Evolutionary conservation across 2,888 invertebrate species (phyloP).

Genomic region (Pegoplata infirma): DNA sequence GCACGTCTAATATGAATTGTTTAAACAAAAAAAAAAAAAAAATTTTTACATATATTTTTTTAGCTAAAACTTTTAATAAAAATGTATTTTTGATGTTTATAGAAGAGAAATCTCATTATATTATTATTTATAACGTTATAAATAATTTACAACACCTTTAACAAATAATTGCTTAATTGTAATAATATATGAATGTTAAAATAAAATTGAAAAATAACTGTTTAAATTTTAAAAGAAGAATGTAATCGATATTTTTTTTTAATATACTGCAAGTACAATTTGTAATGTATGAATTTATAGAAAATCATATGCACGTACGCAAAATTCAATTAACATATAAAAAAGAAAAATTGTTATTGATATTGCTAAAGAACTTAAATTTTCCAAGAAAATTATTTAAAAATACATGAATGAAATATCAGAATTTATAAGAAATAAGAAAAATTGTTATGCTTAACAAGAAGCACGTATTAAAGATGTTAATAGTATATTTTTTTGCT

Average conservation of each 20-base stretch:
- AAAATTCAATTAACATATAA: conserved; percentile 47
- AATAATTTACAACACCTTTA: conserved; percentile 3
- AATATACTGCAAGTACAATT: background rate
- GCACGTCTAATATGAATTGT: conserved; percentile 30
- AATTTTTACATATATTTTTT: conserved; percentile 19
- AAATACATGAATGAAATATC: background rate
- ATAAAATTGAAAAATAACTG: conserved; percentile 13
- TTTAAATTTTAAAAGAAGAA: conserved; percentile 23
- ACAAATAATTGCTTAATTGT: conserved; percentile 47
- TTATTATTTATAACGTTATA: background rate
- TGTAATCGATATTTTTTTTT: background rate
- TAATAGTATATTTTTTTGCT: no score
- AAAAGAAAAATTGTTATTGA: background rate
- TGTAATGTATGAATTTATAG: background rate
- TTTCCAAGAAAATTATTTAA: background rate
- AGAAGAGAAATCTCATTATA: conserved; percentile 35
- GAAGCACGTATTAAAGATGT: background rate
- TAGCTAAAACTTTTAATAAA: conserved; percentile 17
- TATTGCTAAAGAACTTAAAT: no score
- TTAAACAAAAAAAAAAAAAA: conserved; percentile 11
- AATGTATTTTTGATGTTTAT: conserved; percentile 8
- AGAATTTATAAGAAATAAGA: background rate
- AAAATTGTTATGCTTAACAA: background rate
- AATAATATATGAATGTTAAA: background rate
- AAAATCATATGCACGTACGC: conserved; percentile 54